A percentile compares a stretch with the other conserved stretches of the same genome.
Conservation (phyloP, 2,113 vertebrate genomes). For the Indicator indicator region DNA sequence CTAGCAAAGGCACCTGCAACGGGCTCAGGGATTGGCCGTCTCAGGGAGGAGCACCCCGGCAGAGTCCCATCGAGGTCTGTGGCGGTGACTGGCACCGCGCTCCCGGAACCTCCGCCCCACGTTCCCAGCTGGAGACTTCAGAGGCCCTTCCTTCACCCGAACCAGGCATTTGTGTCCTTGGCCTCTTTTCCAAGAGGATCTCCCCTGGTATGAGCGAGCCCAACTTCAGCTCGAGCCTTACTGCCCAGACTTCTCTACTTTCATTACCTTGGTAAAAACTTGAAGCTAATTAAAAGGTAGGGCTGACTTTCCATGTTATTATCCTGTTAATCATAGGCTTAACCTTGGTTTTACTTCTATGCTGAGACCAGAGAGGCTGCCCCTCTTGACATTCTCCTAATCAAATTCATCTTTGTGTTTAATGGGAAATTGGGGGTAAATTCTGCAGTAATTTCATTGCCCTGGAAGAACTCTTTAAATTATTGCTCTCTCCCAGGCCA, state of each 20-base stretch:
- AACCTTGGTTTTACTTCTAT: slow-evolving; percentile 27
- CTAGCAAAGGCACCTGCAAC: neutral
- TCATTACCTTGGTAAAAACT: neutral
- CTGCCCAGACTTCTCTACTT: neutral
- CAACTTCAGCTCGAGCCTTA: neutral
- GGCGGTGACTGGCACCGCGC: neutral
- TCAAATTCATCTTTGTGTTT: slow-evolving; percentile 56
- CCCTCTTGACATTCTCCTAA: slow-evolving; percentile 48
- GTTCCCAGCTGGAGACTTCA: fast-evolving
- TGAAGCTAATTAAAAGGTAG: neutral
- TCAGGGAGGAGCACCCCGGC: fast-evolving
- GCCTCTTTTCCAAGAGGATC: neutral
- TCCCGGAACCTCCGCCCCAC: fast-evolving
- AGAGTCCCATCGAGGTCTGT: neutral
- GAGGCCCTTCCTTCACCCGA: neutral
- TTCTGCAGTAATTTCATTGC: slow-evolving; percentile 64
- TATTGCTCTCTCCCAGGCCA: slow-evolving; percentile 70
- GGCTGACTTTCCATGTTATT: neutral
- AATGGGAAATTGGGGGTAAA: slow-evolving; percentile 42
- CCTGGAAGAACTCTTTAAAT: slow-evolving; percentile 74
- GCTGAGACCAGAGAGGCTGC: neutral
- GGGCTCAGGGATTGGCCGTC: neutral
- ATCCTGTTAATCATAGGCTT: slow-evolving; percentile 20
- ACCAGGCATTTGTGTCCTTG: neutral
- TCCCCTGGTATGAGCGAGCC: neutral